phyloP scores from a whole-genome alignment of 2,797 vertebrate species.

The Anguilla obscura region DNA sequence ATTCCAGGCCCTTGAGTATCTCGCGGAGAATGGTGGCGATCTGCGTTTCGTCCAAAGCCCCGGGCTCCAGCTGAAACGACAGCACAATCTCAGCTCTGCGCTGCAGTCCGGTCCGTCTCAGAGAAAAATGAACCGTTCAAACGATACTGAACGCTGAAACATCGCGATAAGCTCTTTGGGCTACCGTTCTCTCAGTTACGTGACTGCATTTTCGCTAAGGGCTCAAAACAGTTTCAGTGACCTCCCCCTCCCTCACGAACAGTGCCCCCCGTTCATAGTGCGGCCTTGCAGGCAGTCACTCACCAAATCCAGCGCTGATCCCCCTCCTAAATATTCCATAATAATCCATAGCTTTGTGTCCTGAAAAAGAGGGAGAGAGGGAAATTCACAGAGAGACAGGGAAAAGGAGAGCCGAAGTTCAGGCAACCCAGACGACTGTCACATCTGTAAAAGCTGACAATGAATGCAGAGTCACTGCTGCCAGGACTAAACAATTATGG shows the following conservation, averaged over 20 bases:
- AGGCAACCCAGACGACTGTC: not conserved
- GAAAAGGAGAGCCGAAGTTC: not conserved
- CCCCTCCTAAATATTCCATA: constrained; percentile 97
- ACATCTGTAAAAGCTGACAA: not conserved
- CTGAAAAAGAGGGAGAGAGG: constrained; percentile 63
- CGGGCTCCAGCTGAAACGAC: constrained; percentile 86
- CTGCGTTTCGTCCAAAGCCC: constrained; percentile 91
- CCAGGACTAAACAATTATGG: not conserved
- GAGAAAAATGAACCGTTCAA: not conserved
- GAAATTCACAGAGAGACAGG: constrained; percentile 23
- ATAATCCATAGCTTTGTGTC: constrained; percentile 99
- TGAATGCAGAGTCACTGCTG: not conserved
- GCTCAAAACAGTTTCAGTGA: not conserved
- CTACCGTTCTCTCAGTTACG: not conserved
- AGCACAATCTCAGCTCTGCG: not conserved
- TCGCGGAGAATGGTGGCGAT: constrained; percentile 97
- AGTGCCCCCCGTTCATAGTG: not conserved
- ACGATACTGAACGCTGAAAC: not conserved
- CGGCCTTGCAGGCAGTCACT: constrained; percentile 53
- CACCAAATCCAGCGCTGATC: constrained; percentile 94
- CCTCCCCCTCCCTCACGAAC: not conserved
- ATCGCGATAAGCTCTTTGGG: not conserved
- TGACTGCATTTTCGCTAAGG: not conserved
- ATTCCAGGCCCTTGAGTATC: constrained; percentile 97
- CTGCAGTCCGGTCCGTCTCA: not conserved